Percentiles rank a stretch among this genome's conserved stretches.
These are phyloP conservation scores for Recurvirostra avosetta DNA, from an alignment of 2,113 vertebrate species.

Conservation along the genomic window DNA sequence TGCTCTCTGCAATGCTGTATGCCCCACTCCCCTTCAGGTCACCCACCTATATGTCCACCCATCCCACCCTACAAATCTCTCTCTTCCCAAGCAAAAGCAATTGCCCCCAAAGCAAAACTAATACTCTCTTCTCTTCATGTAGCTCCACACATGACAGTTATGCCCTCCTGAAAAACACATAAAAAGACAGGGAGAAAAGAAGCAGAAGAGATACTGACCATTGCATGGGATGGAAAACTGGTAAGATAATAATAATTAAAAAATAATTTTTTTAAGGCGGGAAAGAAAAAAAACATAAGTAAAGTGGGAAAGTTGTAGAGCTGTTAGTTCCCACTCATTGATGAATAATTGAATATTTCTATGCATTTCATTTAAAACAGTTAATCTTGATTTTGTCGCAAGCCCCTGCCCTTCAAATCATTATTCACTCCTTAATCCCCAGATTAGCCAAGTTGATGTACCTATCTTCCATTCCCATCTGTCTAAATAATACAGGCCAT, in stretches of 20 bases:
- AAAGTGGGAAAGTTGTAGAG: not conserved
- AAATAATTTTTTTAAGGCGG: not conserved
- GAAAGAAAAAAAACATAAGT: not conserved
- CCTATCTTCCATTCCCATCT: not conserved
- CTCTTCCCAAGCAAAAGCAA: not conserved
- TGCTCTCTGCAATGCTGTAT: not conserved
- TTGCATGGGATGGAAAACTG: not conserved
- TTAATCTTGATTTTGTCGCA: not conserved
- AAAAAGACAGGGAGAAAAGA: not conserved
- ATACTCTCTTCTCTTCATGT: not conserved
- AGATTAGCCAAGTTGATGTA: not conserved
- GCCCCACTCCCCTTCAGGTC: not conserved
- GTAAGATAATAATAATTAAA: not conserved
- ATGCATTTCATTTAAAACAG: not conserved
- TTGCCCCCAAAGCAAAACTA: not conserved
- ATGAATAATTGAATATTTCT: not conserved
- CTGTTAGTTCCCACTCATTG: not conserved
- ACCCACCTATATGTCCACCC: not conserved
- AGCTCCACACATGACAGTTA: not conserved
- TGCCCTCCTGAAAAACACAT: not conserved
- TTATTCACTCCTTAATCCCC: not conserved
- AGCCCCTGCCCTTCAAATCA: not conserved
- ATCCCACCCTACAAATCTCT: not conserved
- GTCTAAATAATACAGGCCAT: not conserved
- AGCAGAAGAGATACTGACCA: not conserved